These are phyloP conservation scores for Harpalus rufipes DNA, from an alignment of 2,888 invertebrate genomes.

Conservation along the genomic window DNA sequence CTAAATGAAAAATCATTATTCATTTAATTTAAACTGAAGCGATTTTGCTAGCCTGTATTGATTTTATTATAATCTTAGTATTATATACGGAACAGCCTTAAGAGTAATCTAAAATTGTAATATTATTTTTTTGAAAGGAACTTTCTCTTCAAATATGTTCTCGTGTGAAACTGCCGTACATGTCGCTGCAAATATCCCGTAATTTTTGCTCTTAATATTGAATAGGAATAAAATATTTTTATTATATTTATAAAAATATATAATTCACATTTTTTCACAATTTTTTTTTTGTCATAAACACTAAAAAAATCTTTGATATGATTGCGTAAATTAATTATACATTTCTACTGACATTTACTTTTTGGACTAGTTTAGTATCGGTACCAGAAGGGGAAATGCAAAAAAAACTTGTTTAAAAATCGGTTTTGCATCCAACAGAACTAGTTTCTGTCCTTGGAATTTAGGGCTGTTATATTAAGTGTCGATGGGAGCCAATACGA, in stretches of 20 bases:
- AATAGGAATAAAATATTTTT: neutral
- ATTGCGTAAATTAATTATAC: too few relatives aligned
- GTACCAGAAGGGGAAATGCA: too few relatives aligned
- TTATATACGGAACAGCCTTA: conserved; percentile 40
- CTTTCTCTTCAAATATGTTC: conserved; percentile 57
- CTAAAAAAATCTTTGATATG: too few relatives aligned
- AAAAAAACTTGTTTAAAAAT: too few relatives aligned
- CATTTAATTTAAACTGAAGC: neutral
- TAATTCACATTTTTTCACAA: too few relatives aligned
- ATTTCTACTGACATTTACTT: too few relatives aligned
- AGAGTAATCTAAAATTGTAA: conserved; percentile 53
- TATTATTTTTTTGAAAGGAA: conserved; percentile 52
- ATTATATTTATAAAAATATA: neutral
- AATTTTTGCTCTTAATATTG: conserved; percentile 18
- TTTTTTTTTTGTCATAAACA: too few relatives aligned
- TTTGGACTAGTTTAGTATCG: too few relatives aligned
- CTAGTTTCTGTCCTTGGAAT: too few relatives aligned
- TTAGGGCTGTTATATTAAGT: too few relatives aligned
- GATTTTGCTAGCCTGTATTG: conserved; percentile 4
- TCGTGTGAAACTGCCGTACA: conserved; percentile 53
- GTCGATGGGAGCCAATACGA: too few relatives aligned
- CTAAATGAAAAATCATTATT: conserved; percentile 7
- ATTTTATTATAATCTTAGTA: conserved; percentile 36
- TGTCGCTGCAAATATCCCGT: conserved; percentile 41
- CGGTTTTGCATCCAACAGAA: too few relatives aligned